phyloP scores from a whole-genome alignment of 2,888 invertebrate species.

The Eristalis pertinax region DNA sequence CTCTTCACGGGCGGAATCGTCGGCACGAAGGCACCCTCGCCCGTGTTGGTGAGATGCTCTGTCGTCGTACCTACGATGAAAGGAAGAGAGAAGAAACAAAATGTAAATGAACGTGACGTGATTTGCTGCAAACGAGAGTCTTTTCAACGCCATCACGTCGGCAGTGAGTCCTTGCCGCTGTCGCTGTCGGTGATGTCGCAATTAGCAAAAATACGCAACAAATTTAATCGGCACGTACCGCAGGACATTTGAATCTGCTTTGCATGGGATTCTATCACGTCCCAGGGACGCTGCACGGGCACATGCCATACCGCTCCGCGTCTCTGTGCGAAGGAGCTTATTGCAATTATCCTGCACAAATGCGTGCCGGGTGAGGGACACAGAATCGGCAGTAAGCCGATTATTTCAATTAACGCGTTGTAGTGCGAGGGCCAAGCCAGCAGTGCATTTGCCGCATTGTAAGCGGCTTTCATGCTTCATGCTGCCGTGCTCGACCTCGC shows the following conservation, averaged over 20 bases:
- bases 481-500: background rate
- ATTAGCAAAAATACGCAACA: slow-evolving; percentile 55
- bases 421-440: slow-evolving; percentile 26
- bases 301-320: slow-evolving; percentile 14
- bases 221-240: slow-evolving; percentile 56
- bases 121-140: slow-evolving; percentile 6
- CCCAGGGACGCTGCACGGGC: slow-evolving; percentile 74
- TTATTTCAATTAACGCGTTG: slow-evolving; percentile 69
- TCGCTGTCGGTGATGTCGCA: slow-evolving; percentile 59
- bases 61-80: slow-evolving; percentile 53
- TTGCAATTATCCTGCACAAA: slow-evolving; percentile 68
- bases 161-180: slow-evolving; percentile 56
- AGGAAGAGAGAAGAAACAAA: slow-evolving; percentile 29
- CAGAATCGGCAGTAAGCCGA: slow-evolving; percentile 61
- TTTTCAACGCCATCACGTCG: slow-evolving; percentile 49
- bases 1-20: slow-evolving; percentile 81
- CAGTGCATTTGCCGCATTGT: slow-evolving; percentile 43
- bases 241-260: slow-evolving; percentile 65
- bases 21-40: slow-evolving; percentile 73
- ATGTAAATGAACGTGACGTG: background rate
- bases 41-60: slow-evolving; percentile 65
- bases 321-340: slow-evolving; percentile 49
- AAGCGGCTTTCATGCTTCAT: slow-evolving; percentile 42
- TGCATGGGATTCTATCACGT: slow-evolving; percentile 62
- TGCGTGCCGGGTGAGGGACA: slow-evolving; percentile 34